These are phyloP conservation scores for Scaptomyza montana DNA, from an alignment of 1,140 invertebrate species.

Conservation along the genomic window DNA sequence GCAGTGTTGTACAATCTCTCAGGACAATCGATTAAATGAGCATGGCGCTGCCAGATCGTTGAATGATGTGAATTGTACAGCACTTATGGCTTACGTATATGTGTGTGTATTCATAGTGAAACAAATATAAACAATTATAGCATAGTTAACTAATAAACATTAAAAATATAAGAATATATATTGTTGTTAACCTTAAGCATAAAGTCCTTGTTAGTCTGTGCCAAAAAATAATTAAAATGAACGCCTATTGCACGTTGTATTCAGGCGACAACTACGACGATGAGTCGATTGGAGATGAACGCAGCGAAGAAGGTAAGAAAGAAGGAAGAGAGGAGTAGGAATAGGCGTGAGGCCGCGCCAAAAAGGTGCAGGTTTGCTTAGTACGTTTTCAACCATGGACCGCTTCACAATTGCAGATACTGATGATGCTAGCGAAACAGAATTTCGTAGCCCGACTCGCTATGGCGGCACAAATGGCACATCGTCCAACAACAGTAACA, in stretches of 20 bases:
- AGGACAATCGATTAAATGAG: neutral
- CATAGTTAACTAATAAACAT: constrained; percentile 3
- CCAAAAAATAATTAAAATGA: constrained; percentile 33
- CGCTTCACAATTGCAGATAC: constrained; percentile 87
- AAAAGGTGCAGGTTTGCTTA: neutral
- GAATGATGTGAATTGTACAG: constrained; percentile 8
- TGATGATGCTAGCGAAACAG: constrained; percentile 95
- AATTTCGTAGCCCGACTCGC: constrained; percentile 86
- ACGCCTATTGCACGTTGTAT: constrained; percentile 58
- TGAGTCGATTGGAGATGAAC: constrained; percentile 70
- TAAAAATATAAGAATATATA: constrained; percentile 11
- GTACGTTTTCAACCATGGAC: constrained; percentile 22
- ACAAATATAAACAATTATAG: constrained; percentile 40
- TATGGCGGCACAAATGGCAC: constrained; percentile 89
- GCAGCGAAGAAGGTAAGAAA: constrained; percentile 69
- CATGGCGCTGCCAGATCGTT: constrained; percentile 3
- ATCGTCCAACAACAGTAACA: constrained; percentile 40
- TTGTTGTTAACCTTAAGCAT: neutral
- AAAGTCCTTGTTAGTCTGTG: neutral
- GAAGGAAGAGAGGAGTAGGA: neutral
- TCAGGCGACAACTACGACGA: constrained; percentile 68
- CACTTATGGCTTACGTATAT: constrained; percentile 17
- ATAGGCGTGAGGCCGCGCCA: neutral
- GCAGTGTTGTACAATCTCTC: neutral
- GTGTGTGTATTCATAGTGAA: constrained; percentile 20